Conservation (phyloP, 2,888 invertebrate species). For the Entomobrya multifasciata region DNA sequence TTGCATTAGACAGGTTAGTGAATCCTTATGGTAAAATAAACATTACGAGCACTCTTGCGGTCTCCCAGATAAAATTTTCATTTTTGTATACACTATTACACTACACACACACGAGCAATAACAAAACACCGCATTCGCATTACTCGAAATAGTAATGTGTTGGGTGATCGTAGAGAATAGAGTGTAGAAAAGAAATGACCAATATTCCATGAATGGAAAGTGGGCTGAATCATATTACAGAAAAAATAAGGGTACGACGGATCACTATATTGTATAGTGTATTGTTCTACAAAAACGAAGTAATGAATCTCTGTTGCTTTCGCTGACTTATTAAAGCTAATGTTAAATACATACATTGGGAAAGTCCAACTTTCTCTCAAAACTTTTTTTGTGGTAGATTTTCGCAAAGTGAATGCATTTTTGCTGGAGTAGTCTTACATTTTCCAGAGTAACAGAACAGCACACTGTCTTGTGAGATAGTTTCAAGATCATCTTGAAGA, state of each 20-base stretch:
- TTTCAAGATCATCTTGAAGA: no score
- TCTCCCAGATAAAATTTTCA: conserved; percentile 17
- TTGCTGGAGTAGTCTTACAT: no score
- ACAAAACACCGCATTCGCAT: neutral
- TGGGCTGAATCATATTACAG: conserved; percentile 4
- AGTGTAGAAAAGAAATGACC: neutral
- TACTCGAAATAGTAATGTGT: no score
- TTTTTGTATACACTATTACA: no score
- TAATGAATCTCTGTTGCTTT: conserved; percentile 18
- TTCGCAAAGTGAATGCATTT: no score
- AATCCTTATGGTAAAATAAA: conserved; percentile 35
- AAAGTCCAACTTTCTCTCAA: no score
- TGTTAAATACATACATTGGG: no score
- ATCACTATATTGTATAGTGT: neutral
- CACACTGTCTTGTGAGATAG: no score
- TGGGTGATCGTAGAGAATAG: no score
- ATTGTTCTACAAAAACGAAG: neutral
- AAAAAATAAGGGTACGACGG: neutral
- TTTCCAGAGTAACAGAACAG: no score
- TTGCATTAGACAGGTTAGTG: conserved; percentile 6
- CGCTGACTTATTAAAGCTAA: no score
- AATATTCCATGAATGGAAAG: neutral
- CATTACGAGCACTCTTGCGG: conserved; percentile 36
- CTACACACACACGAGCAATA: neutral
- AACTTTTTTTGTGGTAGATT: no score